Conservation (phyloP, 2,888 invertebrate genomes). For the Tetragnatha montana region DNA sequence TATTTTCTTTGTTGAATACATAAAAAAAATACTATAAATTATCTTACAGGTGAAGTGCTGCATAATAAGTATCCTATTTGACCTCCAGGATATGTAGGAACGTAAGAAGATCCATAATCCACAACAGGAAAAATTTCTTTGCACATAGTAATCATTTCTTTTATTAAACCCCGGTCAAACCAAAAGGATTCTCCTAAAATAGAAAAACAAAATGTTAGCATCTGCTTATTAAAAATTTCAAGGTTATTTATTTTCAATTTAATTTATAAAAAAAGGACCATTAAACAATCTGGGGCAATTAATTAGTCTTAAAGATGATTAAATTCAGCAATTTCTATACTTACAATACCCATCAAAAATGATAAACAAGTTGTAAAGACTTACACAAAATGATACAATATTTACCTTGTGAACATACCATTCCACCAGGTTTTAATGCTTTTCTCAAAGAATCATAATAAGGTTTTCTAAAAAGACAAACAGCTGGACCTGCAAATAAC, state of each 20-base stretch:
- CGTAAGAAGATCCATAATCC: conserved; percentile 87
- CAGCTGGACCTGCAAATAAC: conserved; percentile 81
- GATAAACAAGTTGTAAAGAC: no score
- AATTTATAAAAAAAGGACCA: neutral
- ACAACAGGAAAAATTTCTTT: conserved; percentile 86
- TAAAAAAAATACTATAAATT: neutral
- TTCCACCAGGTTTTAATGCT: conserved; percentile 89
- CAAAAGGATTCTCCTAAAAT: conserved; percentile 83
- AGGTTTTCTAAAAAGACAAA: conserved; percentile 84
- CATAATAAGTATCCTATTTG: conserved; percentile 97
- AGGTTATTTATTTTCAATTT: neutral
- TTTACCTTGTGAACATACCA: conserved; percentile 91
- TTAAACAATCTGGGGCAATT: neutral
- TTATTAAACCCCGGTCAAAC: conserved; percentile 86
- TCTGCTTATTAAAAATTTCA: neutral
- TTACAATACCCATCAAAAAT: neutral
- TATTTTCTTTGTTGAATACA: neutral
- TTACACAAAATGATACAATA: neutral
- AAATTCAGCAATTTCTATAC: neutral
- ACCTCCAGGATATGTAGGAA: conserved; percentile 97
- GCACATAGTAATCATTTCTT: conserved; percentile 85
- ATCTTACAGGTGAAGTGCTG: conserved; percentile 81
- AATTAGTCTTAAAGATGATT: neutral
- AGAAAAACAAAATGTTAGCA: conserved; percentile 8
- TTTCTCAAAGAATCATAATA: conserved; percentile 90